Base-by-base conservation (phyloP, 2,113 vertebrate species). In the Bungarus multicinctus region DNA sequence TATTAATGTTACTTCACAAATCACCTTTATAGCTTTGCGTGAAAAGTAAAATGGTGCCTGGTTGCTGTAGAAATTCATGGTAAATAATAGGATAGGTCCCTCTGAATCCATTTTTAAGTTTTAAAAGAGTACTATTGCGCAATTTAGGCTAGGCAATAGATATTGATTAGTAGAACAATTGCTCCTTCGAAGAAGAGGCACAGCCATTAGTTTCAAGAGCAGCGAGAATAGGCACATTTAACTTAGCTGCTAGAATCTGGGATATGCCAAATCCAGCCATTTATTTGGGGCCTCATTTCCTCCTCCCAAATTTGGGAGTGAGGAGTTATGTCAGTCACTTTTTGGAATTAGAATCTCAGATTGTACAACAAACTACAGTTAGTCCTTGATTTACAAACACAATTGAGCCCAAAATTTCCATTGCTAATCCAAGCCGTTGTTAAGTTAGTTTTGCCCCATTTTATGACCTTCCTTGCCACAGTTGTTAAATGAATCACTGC, bases 1-100 rank as follows among this genome's bases (percentile, higher is more conserved):
- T 97, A 97, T 97, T 97, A 97, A 95, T 86, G 92, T 95, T 94
- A 94, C 95, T 96, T 95, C 89, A 94, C 96, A 97, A 97, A 98
- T 97, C 96, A 96, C 90, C 43, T 97, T 98, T 97, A 97, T 50
- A 22, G 93, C 94, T 95, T 93, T 91, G 93, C 92, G 92, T 87
- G 90, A 92, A 87, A 95, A 95, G 89, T 90, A 34, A 95, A 94
- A 93, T 93, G 89, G 89, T 43, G 89, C 86, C 94, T 54, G 50
- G 5, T 55, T 94, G 74, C 94, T 88, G 90, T 91, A 88, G 7
- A 85, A 94, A 93, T 57, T 22, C 92, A 7, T 74, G 57, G 92
- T 90, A 95, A 94, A 96, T 93, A 94, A 93, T n/a, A 45, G 91
- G 52, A 53, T 27, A n/a, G 7, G 43, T 55, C 7, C 7, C 57